A percentile compares a stretch with the other conserved stretches of the same genome.
phyloP scores from a whole-genome alignment of 2,888 invertebrate genomes.

The Lacanobia oleracea region DNA sequence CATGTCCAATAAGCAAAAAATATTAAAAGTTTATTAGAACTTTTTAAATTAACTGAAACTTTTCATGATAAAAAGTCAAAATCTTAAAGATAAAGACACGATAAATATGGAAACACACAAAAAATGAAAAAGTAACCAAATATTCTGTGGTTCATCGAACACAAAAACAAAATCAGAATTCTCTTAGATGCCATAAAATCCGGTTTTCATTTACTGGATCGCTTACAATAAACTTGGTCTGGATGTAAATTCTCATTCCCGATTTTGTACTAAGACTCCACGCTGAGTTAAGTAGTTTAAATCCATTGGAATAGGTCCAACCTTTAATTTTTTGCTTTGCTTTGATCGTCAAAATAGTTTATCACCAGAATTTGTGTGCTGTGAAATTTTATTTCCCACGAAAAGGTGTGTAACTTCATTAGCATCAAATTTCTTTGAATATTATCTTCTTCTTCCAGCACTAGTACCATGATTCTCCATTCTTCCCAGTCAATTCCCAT shows the following conservation, averaged over 20 bases:
- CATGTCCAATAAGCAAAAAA: too few relatives aligned
- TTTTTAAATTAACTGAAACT: too few relatives aligned
- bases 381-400: not conserved
- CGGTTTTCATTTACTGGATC: slow-evolving; percentile 51
- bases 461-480: too few relatives aligned
- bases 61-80: too few relatives aligned
- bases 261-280: slow-evolving; percentile 10
- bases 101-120: not conserved
- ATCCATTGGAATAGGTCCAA: slow-evolving; percentile 47
- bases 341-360: slow-evolving; percentile 21
- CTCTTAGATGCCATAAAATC: slow-evolving; percentile 30
- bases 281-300: slow-evolving; percentile 31
- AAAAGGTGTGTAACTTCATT: not conserved
- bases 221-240: slow-evolving; percentile 49
- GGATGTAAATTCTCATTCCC: slow-evolving; percentile 49
- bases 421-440: not conserved
- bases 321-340: slow-evolving; percentile 34
- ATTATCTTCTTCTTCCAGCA: too few relatives aligned
- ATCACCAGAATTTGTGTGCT: slow-evolving; percentile 18
- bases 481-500: too few relatives aligned
- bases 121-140: not conserved
- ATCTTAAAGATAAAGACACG: too few relatives aligned
- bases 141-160: slow-evolving; percentile 15
- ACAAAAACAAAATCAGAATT: slow-evolving; percentile 52
- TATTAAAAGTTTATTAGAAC: too few relatives aligned